These are phyloP conservation scores for Mormyrus lacerda DNA, from an alignment of 2,113 vertebrate genomes.

Conservation along the genomic window DNA sequence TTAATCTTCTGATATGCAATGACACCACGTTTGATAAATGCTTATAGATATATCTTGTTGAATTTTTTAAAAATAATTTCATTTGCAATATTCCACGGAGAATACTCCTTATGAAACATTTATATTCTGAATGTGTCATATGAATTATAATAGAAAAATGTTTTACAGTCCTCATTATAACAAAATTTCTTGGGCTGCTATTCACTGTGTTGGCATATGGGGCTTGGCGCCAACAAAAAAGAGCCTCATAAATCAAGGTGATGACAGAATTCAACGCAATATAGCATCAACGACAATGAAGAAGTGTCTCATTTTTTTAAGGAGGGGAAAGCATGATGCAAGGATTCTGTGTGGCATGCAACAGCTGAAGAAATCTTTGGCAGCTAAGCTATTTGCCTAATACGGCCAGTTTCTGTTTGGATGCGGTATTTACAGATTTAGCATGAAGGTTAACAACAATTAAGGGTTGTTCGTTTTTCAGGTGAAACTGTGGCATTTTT, in stretches of 20 bases:
- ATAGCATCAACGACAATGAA: not conserved
- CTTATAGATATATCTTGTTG: not conserved
- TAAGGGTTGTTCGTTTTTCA: not conserved
- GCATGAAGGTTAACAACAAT: not conserved
- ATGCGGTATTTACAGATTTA: not conserved
- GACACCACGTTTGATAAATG: not conserved
- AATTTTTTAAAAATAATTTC: not conserved
- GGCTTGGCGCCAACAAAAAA: not conserved
- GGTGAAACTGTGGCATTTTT: not conserved
- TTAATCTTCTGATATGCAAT: not conserved
- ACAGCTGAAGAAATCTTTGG: slow-evolving; percentile 10
- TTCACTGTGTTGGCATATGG: not conserved
- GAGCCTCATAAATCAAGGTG: not conserved
- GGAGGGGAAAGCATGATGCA: not conserved
- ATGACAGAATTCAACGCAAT: not conserved
- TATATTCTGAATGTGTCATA: not conserved
- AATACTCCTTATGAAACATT: not conserved
- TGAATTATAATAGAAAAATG: not conserved
- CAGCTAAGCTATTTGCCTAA: slow-evolving; percentile 12
- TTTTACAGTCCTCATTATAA: not conserved
- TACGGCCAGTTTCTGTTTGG: not conserved
- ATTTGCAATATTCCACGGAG: not conserved
- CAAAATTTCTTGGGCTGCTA: not conserved
- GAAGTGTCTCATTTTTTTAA: not conserved
- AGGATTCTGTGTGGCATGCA: not conserved